Base-by-base conservation (phyloP, 2,888 invertebrate species). In the Linyphia triangularis region DNA sequence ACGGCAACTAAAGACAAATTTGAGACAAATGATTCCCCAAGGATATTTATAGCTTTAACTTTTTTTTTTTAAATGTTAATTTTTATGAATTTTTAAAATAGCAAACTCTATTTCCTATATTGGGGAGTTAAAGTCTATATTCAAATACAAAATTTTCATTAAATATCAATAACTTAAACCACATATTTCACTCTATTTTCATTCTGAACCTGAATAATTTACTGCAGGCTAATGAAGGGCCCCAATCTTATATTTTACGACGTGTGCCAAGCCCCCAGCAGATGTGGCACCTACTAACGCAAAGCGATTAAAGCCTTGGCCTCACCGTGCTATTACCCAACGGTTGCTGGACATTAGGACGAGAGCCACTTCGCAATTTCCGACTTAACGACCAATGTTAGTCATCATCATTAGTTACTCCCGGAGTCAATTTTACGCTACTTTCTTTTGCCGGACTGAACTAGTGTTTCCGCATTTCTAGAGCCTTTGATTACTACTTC, bases 371-470 rank as follows among this genome's bases (percentile, higher is more conserved):
- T 73, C 43, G 63, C 72, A 43, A 83, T 83, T 63, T 83, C 72
- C 43, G 73, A 70, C 72, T 57, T 72, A 83, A 73, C 70, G 83
- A 73, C 73, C 63, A 43, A 43, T 26, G 72, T 37, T 24, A 43
- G 83, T 40, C 83, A 83, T 83, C 83, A 83, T 73, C 83, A 70
- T 83, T 83, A 83, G 65, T 73, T 73, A 72, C 73, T 61, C 43
- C 70, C 61, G 19, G 30, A 83, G 83, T 83, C 83, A 73, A 83
- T 83, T 83, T 83, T 83, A 73, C 83, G 82, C 30, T 63, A 22
- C 65, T 83, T 72, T 73, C 73, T 73, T 83, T 63, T 59, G 73
- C 57, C 73, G 37, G 37, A 22, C 16, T 2, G 77, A 77, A 77
- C 37, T 37, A 30, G 37, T 37, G 40, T 22, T 63, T 77, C 77